phyloP scores from a whole-genome alignment of 2,797 vertebrate genomes.

The Pelodytes ibericus region DNA sequence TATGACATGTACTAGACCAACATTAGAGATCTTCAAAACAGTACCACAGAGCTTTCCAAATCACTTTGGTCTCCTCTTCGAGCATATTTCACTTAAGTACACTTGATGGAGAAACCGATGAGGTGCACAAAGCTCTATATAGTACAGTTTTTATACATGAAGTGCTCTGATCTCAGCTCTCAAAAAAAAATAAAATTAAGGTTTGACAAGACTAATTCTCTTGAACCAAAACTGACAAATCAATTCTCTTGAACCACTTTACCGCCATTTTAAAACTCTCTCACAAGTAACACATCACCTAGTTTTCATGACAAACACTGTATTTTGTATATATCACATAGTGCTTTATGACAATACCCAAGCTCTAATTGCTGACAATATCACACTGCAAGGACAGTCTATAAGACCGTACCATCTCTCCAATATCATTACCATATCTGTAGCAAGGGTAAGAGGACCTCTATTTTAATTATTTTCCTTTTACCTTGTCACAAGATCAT shows the following conservation, averaged over 20 bases:
- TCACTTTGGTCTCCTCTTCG: background rate
- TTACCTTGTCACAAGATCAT: too few relatives aligned
- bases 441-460: too few relatives aligned
- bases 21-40: background rate
- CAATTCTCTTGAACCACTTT: background rate
- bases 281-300: background rate
- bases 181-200: too few relatives aligned
- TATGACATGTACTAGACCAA: background rate
- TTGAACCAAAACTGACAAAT: background rate
- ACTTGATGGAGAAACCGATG: background rate
- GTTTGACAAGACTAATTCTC: background rate
- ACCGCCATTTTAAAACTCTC: background rate
- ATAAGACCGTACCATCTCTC: too few relatives aligned
- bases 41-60: background rate
- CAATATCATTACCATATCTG: too few relatives aligned
- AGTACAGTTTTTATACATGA: conserved; percentile 2
- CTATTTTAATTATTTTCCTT: too few relatives aligned
- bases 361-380: background rate
- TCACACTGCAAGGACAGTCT: background rate
- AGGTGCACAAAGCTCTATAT: background rate
- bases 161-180: background rate
- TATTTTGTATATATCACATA: too few relatives aligned
- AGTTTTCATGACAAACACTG: conserved; percentile 4
- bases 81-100: background rate
- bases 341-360: background rate